Base-by-base conservation (phyloP, 2,888 invertebrate genomes). In the Apamea anceps region DNA sequence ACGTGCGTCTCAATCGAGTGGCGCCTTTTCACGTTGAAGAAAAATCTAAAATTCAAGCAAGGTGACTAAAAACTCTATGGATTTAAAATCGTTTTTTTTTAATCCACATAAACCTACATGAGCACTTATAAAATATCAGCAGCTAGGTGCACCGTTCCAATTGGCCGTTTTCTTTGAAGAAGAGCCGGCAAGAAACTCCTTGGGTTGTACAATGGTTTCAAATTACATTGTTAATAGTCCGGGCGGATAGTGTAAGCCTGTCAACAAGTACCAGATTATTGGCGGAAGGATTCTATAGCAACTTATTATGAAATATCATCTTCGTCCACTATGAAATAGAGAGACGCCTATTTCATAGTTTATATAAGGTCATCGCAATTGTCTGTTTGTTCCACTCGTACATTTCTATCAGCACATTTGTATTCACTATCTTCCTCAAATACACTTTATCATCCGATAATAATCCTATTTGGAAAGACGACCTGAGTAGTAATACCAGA, bases 1-100 rank as follows among this genome's bases (percentile, higher is more conserved):
- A 73, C 74, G 75, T 82, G 74, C 37, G 74, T 75, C 60, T 73
- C 68, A 63, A 72, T 78, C 32, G 62, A 12, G 70, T 62, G 60
- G 48, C 51, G 72, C 48, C 13, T 67, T 73, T 51, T 15, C 28
- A n/a, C 15, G 37, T 48, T 51, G 28, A 54, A 72, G 70, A 71
- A 60, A 71, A 72, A n/a, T 72, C 18, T 72, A 4, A 66, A 72
- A n/a, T 37, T 2, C 65, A 12, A 71, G 12, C 37, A 32, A 70
- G 25, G 8, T 25, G 54, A 32, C 57, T 3, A 12, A 37, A 15
- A 32, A 25, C 13, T 37, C 5, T 28, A 8, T 51, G 7, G 7
- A 48, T 13, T 21, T 1, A 6, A 37, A 25, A 15, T 37, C 1
- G 2, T 4, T 15, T 45, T 45, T 8, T 28, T 45, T 48, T 48